phyloP scores from a whole-genome alignment of 2,113 vertebrate species.

The Archilochus colubris region DNA sequence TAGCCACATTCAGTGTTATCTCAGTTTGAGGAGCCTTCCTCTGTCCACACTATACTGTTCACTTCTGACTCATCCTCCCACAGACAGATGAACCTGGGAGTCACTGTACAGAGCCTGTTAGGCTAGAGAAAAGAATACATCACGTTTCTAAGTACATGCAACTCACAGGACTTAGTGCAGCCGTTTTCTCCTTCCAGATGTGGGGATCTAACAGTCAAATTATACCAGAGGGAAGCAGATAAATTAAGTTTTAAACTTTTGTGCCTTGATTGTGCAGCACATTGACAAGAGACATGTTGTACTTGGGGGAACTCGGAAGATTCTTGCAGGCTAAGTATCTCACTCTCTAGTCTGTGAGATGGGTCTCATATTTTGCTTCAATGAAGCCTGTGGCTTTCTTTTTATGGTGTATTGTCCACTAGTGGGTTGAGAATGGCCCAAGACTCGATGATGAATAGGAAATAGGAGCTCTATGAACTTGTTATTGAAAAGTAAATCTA shows the following conservation, averaged over 20 bases:
- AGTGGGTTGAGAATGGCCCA: neutral
- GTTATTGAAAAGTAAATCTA: neutral
- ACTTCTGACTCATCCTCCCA: neutral
- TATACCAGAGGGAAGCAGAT: neutral
- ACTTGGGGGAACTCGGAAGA: neutral
- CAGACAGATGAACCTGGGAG: neutral
- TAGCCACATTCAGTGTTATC: neutral
- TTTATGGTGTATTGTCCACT: neutral
- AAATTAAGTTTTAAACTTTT: neutral
- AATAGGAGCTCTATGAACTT: neutral
- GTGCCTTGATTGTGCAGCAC: neutral
- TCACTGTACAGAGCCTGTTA: accelerated
- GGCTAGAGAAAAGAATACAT: neutral
- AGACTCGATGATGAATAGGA: neutral
- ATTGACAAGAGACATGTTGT: neutral
- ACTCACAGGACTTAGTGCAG: neutral
- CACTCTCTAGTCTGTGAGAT: neutral
- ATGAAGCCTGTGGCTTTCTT: neutral
- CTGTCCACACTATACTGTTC: neutral
- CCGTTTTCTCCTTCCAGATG: neutral
- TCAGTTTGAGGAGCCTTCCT: constrained; percentile 6
- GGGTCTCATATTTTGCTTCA: neutral
- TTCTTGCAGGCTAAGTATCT: neutral
- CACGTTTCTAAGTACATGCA: neutral
- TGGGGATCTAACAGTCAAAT: neutral